phyloP scores from a whole-genome alignment of 2,888 invertebrate species.

The Anthophora plumipes region DNA sequence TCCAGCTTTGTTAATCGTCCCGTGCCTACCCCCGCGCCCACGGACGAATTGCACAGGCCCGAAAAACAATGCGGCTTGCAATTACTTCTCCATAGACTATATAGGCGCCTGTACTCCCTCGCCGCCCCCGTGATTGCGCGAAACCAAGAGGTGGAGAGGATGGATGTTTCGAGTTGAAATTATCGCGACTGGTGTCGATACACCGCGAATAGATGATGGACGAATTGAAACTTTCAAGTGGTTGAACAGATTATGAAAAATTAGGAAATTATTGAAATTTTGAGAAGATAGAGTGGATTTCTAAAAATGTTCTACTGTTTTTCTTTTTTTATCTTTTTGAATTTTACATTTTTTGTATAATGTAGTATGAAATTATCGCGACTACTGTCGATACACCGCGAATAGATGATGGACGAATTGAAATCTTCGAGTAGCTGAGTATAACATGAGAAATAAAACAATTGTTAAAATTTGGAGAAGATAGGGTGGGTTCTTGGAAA shows the following conservation, averaged over 20 bases:
- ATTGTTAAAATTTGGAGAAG: neutral
- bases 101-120: neutral
- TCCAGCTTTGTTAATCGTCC: slow-evolving; percentile 80
- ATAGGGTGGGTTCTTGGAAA: no score
- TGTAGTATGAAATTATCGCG: slow-evolving; percentile 30
- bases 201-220: neutral
- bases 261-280: neutral
- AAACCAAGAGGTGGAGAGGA: neutral
- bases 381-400: slow-evolving; percentile 5
- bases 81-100: slow-evolving; percentile 74
- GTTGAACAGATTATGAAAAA: neutral
- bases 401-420: neutral
- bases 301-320: no score
- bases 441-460: neutral
- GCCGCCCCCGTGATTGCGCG: slow-evolving; percentile 17
- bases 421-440: neutral
- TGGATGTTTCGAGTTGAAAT: neutral
- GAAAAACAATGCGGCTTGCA: slow-evolving; percentile 77
- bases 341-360: no score
- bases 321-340: no score
- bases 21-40: slow-evolving; percentile 45
- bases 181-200: slow-evolving; percentile 19
- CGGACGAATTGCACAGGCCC: slow-evolving; percentile 49
- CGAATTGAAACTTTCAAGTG: neutral
- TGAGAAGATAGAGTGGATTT: neutral